Evolutionary conservation across 2,888 invertebrate species (phyloP).

Genomic region (Drosophila stalkeri): DNA sequence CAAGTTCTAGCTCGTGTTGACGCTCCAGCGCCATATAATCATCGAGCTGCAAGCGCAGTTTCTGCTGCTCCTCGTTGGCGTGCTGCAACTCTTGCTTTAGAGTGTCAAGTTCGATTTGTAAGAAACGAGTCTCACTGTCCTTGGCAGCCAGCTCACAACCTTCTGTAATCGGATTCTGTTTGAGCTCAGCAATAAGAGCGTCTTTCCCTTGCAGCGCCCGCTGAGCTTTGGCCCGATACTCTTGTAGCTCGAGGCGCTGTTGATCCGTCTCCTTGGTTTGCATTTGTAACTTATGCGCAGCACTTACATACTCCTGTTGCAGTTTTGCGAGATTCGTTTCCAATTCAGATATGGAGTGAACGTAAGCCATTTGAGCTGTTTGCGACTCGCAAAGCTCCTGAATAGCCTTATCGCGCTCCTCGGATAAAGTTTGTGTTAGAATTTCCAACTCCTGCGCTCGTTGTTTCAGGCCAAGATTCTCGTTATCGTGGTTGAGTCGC

Average conservation of each 20-base stretch:
- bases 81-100: constrained; percentile 84
- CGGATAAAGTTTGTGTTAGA: constrained; percentile 58
- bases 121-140: constrained; percentile 68
- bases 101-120: constrained; percentile 88
- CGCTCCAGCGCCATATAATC: constrained; percentile 63
- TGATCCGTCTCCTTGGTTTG: constrained; percentile 85
- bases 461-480: constrained; percentile 65
- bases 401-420: constrained; percentile 75
- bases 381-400: constrained; percentile 67
- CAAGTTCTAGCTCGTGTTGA: constrained; percentile 62
- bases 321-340: constrained; percentile 84
- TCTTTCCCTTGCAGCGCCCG: constrained; percentile 92
- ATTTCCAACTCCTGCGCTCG: constrained; percentile 74
- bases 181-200: constrained; percentile 88
- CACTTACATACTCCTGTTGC: constrained; percentile 85
- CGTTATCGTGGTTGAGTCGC: constrained; percentile 76
- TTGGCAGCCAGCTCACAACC: constrained; percentile 54
- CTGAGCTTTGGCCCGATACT: constrained; percentile 92
- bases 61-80: constrained; percentile 70
- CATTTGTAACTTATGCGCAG: constrained; percentile 86
- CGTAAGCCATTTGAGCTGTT: constrained; percentile 71
- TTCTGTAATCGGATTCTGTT: constrained; percentile 66
- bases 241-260: constrained; percentile 88
- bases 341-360: constrained; percentile 83
- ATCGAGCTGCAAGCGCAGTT: constrained; percentile 70